These are phyloP conservation scores for Acridotheres tristis DNA, from an alignment of 2,797 vertebrate genomes.

Conservation along the genomic window DNA sequence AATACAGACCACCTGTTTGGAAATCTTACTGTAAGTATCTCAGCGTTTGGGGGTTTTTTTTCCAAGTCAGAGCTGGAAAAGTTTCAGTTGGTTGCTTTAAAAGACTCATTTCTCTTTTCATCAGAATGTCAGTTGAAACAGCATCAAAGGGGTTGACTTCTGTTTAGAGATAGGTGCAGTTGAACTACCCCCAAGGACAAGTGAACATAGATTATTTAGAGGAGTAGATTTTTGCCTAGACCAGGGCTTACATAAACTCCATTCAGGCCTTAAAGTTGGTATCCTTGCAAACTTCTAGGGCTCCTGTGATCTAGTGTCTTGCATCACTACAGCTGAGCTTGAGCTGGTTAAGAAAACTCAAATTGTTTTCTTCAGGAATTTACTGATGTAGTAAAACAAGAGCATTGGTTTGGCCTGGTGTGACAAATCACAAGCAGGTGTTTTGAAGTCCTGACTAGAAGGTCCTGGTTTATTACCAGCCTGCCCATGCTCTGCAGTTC, in stretches of 20 bases:
- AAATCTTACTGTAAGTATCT: conserved; percentile 89
- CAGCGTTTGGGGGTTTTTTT: neutral
- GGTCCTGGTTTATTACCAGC: neutral
- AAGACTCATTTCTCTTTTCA: neutral
- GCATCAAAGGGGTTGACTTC: neutral
- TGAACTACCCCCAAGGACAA: neutral
- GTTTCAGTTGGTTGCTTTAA: neutral
- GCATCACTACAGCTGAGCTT: neutral
- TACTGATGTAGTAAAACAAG: neutral
- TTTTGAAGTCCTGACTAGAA: neutral
- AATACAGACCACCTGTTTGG: conserved; percentile 90
- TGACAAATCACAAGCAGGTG: neutral
- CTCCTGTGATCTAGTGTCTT: neutral
- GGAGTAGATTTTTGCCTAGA: neutral
- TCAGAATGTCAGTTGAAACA: neutral
- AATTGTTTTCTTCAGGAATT: neutral
- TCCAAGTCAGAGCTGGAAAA: neutral
- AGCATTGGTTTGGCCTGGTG: neutral
- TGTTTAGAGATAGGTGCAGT: neutral
- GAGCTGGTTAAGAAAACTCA: neutral
- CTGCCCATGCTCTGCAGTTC: neutral
- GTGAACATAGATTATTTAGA: neutral
- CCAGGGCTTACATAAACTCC: neutral
- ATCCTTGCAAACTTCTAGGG: neutral
- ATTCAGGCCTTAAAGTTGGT: neutral